Conservation (phyloP, 2,113 vertebrate genomes). For the Pseudopodoces humilis region DNA sequence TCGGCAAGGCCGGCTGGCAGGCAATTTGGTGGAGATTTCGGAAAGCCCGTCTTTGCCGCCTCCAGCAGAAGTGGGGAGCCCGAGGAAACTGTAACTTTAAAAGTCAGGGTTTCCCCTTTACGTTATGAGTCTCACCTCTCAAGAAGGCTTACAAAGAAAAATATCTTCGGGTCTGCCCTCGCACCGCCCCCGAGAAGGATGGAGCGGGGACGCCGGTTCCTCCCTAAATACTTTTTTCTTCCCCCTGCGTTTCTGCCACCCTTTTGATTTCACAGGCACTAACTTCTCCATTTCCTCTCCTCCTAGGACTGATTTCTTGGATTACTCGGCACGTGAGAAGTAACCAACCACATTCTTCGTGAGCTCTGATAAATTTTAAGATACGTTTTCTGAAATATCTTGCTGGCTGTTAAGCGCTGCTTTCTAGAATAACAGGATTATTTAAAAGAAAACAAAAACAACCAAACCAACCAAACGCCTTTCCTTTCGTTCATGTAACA, state of each 20-base stretch:
- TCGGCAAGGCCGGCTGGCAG: not conserved
- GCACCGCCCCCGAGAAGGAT: not conserved
- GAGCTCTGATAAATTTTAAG: conserved; percentile 59
- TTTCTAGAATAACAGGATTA: conserved; percentile 23
- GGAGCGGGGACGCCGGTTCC: not conserved
- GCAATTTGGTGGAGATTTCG: not conserved
- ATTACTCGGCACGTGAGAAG: conserved; percentile 52
- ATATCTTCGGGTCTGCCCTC: not conserved
- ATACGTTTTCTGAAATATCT: conserved; percentile 52
- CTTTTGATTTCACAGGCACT: conserved; percentile 42
- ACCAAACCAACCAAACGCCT: not conserved
- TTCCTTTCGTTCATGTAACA: not conserved
- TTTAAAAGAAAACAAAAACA: not conserved
- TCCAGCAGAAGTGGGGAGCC: not conserved
- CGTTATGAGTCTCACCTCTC: not conserved
- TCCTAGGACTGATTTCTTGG: conserved; percentile 70
- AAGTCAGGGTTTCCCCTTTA: conserved; percentile 15
- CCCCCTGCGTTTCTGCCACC: not conserved
- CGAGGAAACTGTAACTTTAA: conserved; percentile 32
- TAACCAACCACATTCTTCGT: conserved; percentile 2
- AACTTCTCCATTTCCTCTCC: conserved; percentile 59
- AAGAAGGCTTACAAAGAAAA: conserved; percentile 49
- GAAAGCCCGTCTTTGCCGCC: not conserved
- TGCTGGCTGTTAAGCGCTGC: conserved; percentile 36
- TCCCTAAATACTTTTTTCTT: not conserved